These are phyloP conservation scores for Horisme vitalbata DNA, from an alignment of 2,888 invertebrate genomes.

Conservation along the genomic window DNA sequence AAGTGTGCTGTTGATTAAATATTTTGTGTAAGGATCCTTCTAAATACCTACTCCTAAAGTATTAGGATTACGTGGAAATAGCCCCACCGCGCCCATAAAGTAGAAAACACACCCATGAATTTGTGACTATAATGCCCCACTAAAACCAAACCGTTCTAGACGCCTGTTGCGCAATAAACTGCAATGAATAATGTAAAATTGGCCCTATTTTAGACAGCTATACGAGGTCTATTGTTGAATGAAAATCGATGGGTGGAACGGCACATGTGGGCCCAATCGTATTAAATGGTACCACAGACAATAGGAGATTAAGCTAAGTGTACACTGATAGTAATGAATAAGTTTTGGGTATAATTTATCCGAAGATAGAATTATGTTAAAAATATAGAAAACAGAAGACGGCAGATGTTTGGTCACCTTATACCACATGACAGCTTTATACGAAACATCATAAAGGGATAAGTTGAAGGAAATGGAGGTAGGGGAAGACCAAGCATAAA, in stretches of 20 bases:
- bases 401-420: too few species aligned
- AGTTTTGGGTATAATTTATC: conserved; percentile 6
- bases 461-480: too few species aligned
- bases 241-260: conserved; percentile 18
- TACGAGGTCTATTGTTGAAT: conserved; percentile 17
- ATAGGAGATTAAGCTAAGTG: conserved; percentile 11
- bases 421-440: too few species aligned
- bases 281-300: conserved; percentile 8
- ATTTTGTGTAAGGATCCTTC: too few species aligned
- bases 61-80: too few species aligned
- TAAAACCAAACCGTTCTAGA: conserved; percentile 1
- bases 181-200: conserved; percentile 9
- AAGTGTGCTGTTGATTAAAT: too few species aligned
- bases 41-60: too few species aligned
- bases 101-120: background rate
- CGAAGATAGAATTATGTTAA: too few species aligned
- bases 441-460: too few species aligned
- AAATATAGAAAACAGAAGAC: too few species aligned
- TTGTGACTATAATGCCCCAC: background rate
- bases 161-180: conserved; percentile 5
- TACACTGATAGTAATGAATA: conserved; percentile 10
- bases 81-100: background rate
- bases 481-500: too few species aligned
- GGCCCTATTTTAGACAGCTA: conserved; percentile 1
- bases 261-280: conserved; percentile 12